phyloP scores from a whole-genome alignment of 2,888 invertebrate genomes.

The Lathronympha strigana region DNA sequence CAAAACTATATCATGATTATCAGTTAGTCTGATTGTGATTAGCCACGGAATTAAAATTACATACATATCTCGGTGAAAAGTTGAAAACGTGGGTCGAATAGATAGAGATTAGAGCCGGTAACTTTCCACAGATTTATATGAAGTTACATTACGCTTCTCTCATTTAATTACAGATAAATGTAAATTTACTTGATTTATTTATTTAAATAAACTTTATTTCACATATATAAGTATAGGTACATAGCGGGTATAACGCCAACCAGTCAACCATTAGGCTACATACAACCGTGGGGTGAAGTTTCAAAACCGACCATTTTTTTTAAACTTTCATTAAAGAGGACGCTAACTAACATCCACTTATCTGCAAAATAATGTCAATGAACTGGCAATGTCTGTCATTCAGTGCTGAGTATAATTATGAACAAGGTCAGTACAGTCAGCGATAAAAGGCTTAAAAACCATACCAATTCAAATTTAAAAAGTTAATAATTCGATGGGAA shows the following conservation, averaged over 20 bases:
- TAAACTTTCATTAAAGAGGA: background rate
- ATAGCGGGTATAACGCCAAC: no score
- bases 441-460: slow-evolving; percentile 15
- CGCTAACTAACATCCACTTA: background rate
- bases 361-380: slow-evolving; percentile 31
- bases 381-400: slow-evolving; percentile 5
- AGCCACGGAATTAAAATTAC: slow-evolving; percentile 17
- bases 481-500: no score
- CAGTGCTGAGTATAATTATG: slow-evolving; percentile 3
- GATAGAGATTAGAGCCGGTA: slow-evolving; percentile 3
- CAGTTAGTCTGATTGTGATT: slow-evolving; percentile 22
- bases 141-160: background rate
- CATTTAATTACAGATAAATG: no score
- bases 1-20: slow-evolving; percentile 19
- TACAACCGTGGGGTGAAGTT: no score
- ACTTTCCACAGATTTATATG: background rate
- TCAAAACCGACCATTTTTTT: no score
- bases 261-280: no score
- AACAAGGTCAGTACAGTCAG: slow-evolving; percentile 30
- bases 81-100: slow-evolving; percentile 11
- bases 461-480: no score
- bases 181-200: no score
- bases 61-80: slow-evolving; percentile 13
- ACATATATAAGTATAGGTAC: background rate
- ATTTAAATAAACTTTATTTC: background rate